These are phyloP conservation scores for Pimpla rufipes DNA, from an alignment of 2,888 invertebrate species.

Conservation along the genomic window DNA sequence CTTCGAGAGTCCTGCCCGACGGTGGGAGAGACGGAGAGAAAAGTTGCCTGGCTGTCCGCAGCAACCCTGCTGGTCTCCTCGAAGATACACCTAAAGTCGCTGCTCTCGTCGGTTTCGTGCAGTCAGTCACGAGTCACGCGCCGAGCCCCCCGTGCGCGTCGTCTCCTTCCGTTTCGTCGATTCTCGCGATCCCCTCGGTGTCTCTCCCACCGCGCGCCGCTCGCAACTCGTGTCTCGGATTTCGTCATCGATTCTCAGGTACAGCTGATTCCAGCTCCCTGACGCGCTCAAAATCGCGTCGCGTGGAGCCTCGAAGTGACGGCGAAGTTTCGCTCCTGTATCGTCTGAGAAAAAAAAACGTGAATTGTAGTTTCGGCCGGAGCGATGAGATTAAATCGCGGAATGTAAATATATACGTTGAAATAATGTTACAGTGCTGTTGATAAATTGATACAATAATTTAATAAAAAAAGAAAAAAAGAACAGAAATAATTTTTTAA, in stretches of 20 bases:
- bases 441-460: too few species aligned
- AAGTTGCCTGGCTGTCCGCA: not conserved
- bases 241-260: conserved; percentile 41
- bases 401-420: too few species aligned
- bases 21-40: conserved; percentile 27
- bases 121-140: conserved; percentile 66
- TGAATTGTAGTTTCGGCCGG: not conserved
- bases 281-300: not conserved
- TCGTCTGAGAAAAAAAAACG: not conserved
- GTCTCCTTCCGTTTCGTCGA: conserved; percentile 2
- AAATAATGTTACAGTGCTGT: too few species aligned
- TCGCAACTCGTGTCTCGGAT: conserved; percentile 25
- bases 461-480: too few species aligned
- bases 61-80: not conserved
- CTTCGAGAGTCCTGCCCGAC: not conserved
- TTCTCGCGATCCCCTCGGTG: not conserved
- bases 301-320: not conserved
- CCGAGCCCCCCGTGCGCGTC: conserved; percentile 26
- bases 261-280: not conserved
- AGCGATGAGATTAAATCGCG: not conserved
- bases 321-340: not conserved
- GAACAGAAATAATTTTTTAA: too few species aligned
- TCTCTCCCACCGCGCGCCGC: not conserved
- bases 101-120: conserved; percentile 45
- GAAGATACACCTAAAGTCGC: conserved; percentile 13